These are phyloP conservation scores for Rhegmatorhina hoffmannsi DNA, from an alignment of 2,113 vertebrate genomes.

Conservation along the genomic window DNA sequence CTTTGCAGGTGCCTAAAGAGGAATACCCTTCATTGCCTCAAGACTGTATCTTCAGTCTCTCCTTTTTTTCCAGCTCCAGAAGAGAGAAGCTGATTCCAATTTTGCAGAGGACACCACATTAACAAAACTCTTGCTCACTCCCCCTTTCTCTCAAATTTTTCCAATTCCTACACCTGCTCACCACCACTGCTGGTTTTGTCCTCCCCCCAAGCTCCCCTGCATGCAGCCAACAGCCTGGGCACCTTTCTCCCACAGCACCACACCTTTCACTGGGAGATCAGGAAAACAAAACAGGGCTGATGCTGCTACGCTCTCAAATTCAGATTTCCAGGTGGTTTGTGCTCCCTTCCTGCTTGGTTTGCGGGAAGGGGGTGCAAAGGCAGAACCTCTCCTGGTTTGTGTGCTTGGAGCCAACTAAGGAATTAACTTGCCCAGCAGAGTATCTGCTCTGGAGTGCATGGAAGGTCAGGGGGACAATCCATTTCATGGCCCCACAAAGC, in stretches of 20 bases:
- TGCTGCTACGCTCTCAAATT: neutral
- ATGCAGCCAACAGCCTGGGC: neutral
- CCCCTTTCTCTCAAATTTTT: neutral
- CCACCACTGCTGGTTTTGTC: neutral
- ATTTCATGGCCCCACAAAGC: slow-evolving; percentile 56
- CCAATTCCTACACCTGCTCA: neutral
- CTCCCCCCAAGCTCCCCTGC: neutral
- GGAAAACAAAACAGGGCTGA: slow-evolving; percentile 37
- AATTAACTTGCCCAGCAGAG: slow-evolving; percentile 12
- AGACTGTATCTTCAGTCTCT: neutral
- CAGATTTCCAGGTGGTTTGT: slow-evolving; percentile 67
- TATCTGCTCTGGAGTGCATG: neutral
- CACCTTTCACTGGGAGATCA: neutral
- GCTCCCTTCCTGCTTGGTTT: slow-evolving; percentile 34
- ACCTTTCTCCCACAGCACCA: neutral
- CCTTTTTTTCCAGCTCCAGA: neutral
- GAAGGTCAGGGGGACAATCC: slow-evolving; percentile 32
- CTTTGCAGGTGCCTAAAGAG: neutral
- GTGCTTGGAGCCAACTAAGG: slow-evolving; percentile 36
- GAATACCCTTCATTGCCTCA: neutral
- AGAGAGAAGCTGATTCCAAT: neutral
- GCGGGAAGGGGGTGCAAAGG: slow-evolving; percentile 15
- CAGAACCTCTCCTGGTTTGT: slow-evolving; percentile 39
- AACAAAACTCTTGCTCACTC: neutral
- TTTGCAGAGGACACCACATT: neutral